Conservation (phyloP, 2,113 vertebrate species). For the Reinhardtius hippoglossoides region DNA sequence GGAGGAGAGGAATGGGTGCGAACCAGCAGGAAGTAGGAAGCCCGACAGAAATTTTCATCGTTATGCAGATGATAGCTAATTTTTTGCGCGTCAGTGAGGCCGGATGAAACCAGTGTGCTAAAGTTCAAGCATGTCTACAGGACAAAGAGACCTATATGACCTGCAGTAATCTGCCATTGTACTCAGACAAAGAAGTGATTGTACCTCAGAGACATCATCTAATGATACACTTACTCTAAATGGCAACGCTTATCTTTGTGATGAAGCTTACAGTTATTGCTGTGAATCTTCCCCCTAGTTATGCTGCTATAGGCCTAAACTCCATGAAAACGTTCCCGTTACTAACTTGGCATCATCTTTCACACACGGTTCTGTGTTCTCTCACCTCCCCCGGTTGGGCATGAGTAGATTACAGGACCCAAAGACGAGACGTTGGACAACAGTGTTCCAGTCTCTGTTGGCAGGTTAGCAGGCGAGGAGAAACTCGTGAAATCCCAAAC, state of each 20-base stretch:
- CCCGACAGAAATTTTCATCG: background rate
- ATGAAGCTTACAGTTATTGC: background rate
- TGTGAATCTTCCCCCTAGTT: background rate
- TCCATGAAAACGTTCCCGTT: background rate
- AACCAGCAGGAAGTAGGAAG: too few relatives aligned
- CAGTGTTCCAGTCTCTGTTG: too few relatives aligned
- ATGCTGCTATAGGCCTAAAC: background rate
- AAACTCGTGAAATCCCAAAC: too few relatives aligned
- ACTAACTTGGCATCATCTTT: background rate
- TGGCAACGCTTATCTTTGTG: background rate
- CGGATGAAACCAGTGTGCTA: background rate
- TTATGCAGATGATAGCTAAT: background rate
- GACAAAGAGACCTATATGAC: background rate
- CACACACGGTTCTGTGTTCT: background rate
- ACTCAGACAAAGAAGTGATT: background rate
- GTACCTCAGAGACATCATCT: too few relatives aligned
- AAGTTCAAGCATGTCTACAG: background rate
- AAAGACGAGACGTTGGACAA: too few relatives aligned
- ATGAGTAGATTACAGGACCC: too few relatives aligned
- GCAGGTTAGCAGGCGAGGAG: too few relatives aligned
- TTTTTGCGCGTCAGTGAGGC: background rate
- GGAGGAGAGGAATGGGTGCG: background rate
- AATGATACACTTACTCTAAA: background rate
- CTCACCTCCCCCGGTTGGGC: background rate
- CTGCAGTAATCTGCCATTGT: background rate